Evolutionary conservation across 2,113 vertebrate genomes (phyloP).

Genomic region (Tetraodon nigroviridis): DNA sequence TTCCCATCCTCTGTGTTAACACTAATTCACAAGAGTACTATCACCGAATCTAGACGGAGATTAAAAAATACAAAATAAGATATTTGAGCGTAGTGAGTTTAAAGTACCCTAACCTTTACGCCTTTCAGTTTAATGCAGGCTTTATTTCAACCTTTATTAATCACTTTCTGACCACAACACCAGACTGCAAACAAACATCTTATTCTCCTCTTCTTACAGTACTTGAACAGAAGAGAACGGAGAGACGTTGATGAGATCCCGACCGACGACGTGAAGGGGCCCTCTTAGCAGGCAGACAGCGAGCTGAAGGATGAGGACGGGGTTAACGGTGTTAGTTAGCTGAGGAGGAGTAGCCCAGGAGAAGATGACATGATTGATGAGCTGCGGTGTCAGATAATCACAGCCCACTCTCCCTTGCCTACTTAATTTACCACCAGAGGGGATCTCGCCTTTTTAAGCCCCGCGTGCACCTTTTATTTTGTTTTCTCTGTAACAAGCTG

Average conservation of each 20-base stretch:
- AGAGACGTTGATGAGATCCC: slow-evolving; percentile 32
- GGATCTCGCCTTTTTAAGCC: slow-evolving; percentile 72
- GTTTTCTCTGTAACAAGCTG: slow-evolving; percentile 72
- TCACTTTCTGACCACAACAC: slow-evolving; percentile 6
- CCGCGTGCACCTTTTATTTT: slow-evolving; percentile 57
- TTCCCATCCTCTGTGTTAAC: not conserved
- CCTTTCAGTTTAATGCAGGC: too few species aligned
- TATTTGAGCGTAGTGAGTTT: too few species aligned
- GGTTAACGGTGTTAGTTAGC: slow-evolving; percentile 71
- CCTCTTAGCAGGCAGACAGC: slow-evolving; percentile 44
- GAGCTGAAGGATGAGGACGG: slow-evolving; percentile 62
- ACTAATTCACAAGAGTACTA: slow-evolving; percentile 6
- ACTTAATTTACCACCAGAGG: slow-evolving; percentile 77
- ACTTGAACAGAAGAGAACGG: slow-evolving; percentile 22
- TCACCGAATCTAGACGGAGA: not conserved
- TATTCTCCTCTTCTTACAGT: slow-evolving; percentile 31
- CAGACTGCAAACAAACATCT: slow-evolving; percentile 6
- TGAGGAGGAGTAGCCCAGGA: slow-evolving; percentile 64
- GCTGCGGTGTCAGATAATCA: slow-evolving; percentile 76
- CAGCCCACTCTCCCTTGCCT: slow-evolving; percentile 73
- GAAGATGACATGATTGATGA: slow-evolving; percentile 79
- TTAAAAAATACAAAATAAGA: not conserved
- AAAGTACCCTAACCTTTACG: too few species aligned
- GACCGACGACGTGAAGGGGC: slow-evolving; percentile 32
- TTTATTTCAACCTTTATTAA: too few species aligned